Evolutionary conservation across 2,113 vertebrate species (phyloP).

Genomic region (Phalacrocorax pelagicus): DNA sequence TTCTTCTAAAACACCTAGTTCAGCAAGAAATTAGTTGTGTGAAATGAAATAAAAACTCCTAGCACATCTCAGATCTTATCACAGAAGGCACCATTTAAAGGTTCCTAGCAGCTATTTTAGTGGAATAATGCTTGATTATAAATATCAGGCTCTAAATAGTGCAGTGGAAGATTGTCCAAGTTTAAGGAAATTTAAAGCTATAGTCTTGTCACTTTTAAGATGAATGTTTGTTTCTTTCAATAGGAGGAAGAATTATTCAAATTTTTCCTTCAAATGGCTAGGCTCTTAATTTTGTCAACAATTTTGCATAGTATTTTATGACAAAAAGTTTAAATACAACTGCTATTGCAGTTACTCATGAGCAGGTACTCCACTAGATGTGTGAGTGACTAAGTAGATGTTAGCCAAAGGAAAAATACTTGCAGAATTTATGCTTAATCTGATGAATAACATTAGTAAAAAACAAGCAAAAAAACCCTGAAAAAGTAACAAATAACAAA

Average conservation of each 20-base stretch:
- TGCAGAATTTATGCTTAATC: neutral
- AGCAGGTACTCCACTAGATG: neutral
- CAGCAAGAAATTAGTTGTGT: neutral
- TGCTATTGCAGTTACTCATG: neutral
- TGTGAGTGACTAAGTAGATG: neutral
- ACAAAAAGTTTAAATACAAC: neutral
- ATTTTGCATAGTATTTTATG: neutral
- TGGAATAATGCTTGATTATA: neutral
- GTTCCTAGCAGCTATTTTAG: neutral
- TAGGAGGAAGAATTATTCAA: neutral
- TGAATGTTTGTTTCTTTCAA: neutral
- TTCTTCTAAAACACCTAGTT: neutral
- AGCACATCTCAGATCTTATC: neutral
- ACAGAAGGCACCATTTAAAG: neutral
- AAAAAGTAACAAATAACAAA: neutral
- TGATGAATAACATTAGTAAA: neutral
- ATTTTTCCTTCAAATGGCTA: neutral
- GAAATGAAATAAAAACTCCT: neutral
- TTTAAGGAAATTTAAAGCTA: neutral
- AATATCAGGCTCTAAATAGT: neutral
- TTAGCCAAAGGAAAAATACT: neutral
- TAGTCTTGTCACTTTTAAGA: neutral
- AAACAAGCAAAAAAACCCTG: accelerated
- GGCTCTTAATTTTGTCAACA: neutral
- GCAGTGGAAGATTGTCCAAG: neutral